A percentile compares a stretch with the other conserved stretches of the same genome.
Conservation (phyloP, 2,888 invertebrate species). For the Subacronicta megacephala region DNA sequence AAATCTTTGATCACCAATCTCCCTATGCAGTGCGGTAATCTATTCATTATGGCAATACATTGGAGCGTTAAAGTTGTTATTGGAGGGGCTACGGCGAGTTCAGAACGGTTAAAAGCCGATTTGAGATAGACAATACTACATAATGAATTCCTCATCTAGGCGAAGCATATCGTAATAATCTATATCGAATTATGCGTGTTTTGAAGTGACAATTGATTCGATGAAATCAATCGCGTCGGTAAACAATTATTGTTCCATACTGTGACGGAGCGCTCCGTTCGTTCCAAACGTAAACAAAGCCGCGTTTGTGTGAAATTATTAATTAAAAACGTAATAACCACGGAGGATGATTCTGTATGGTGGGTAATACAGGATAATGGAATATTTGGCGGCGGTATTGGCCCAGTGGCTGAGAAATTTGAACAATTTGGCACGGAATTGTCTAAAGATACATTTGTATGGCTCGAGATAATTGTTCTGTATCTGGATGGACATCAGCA, state of each 20-base stretch:
- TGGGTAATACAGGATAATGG: not conserved
- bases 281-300: conserved; percentile 15
- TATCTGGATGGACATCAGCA: too few species aligned
- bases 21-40: too few species aligned
- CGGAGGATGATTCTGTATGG: conserved; percentile 9
- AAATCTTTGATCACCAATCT: too few species aligned
- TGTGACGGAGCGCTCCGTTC: conserved; percentile 9
- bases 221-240: conserved; percentile 12
- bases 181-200: conserved; percentile 12
- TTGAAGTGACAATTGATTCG: conserved; percentile 18
- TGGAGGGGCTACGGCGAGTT: too few species aligned
- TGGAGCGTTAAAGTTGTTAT: too few species aligned
- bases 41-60: too few species aligned
- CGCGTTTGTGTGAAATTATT: conserved; percentile 34
- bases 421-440: too few species aligned
- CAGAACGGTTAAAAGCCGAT: too few species aligned
- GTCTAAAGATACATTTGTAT: too few species aligned
- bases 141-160: not conserved
- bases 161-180: conserved; percentile 4
- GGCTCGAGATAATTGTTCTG: too few species aligned
- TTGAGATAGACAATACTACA: too few species aligned
- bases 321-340: conserved; percentile 22
- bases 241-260: conserved; percentile 22
- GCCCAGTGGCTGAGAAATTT: too few species aligned
- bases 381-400: not conserved